Base-by-base conservation (phyloP, 2,888 invertebrate genomes). In the Tenodera sinensis region DNA sequence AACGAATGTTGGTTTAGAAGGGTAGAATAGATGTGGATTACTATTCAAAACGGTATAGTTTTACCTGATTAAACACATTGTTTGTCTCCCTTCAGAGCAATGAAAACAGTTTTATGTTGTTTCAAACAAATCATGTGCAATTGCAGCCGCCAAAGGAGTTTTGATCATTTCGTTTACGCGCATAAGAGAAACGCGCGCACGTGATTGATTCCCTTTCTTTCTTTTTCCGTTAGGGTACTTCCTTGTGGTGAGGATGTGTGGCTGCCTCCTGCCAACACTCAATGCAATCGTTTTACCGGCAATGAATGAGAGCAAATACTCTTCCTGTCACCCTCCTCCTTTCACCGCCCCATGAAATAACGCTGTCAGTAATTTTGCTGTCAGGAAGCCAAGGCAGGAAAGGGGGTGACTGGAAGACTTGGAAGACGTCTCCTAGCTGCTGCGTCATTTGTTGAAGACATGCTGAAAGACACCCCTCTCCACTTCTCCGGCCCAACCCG, bases 301-400 rank as follows among this genome's bases (percentile, higher is more conserved):
- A 28, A 42, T 84, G 87, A 83, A 87, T 89, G 87, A 54, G 47
- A 83, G 83, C 83, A 85, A 71, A 85, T 34, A 85, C 83, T 86
- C 83, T n/a, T 34, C 28, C 42, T 28, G 42, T 83, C 83, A 27
- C 83, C 42, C 83, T 83, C 25, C 92, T 92, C 84, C 91, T 91
- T 90, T 91, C 92, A 84, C 92, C 92, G 91, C 92, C 92, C 30
- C 89, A 90, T 89, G 89, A 88, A 91, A 91, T 91, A 92, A 92
- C 92, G 92, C 92, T 89, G 91, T 92, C 30, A 92, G 91, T 95
- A 95, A 92, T 95, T 95, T 1, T 89, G 25, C 83, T 89, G 87
- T 85, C 85, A 85, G 85, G 47, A 85, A 85, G 85, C 42, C 20
- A 27, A 47, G 90, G 83, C 83, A 42, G 85, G 88, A 82, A 86